Evolutionary conservation across 2,113 vertebrate genomes (phyloP), one percentile per base, ranked within the genome.

Genomic region (Rallus limicola): DNA sequence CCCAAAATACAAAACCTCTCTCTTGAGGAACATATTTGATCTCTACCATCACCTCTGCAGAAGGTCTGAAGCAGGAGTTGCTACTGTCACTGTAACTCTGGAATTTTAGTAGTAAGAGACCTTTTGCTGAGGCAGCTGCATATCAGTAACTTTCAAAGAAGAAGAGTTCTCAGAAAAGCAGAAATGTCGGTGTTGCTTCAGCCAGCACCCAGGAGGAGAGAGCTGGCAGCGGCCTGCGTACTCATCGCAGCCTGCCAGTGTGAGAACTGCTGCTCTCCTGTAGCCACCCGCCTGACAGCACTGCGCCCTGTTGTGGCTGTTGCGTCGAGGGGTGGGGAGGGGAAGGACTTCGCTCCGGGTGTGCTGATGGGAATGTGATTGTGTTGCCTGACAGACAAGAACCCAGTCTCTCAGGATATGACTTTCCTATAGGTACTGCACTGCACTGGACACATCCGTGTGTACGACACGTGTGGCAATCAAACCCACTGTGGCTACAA

Each of bases 391-490:
- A 31, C 26, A 44, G 71, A 55, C 10, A 70, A 62, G 36, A 78
- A 46, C 20, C 28, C 42, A 0, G 1, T 53, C 33, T 88, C 11
- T 90, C 31, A 15, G 74, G 52, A 64, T 23, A 9, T 36, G 69
- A 13, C 82, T 67, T 58, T 83, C 40, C 80, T 18, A 0, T 31
- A 99, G 99, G 99, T 99, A 75, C 98, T 99, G 70, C 99, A 99
- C 90, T 99, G 99, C 97, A 99, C 98, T 15, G 99, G 99, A 31
- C 99, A 99, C 53, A 98, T 99, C 55, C 98, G 98, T 11, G 97
- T 99, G 21, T 98, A 98, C 1, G 98, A 99, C 67, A 97, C 93
- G 36, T 97, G 96, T 10, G 93, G 95, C 33, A 98, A 98, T 87
- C 97, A 98, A 42, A 97, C 95, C 50, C 94, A 97, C 75, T 98